Percentiles rank a stretch among this genome's conserved stretches.
phyloP scores from a whole-genome alignment of 2,888 invertebrate genomes.

The Tenthredo mesomela region DNA sequence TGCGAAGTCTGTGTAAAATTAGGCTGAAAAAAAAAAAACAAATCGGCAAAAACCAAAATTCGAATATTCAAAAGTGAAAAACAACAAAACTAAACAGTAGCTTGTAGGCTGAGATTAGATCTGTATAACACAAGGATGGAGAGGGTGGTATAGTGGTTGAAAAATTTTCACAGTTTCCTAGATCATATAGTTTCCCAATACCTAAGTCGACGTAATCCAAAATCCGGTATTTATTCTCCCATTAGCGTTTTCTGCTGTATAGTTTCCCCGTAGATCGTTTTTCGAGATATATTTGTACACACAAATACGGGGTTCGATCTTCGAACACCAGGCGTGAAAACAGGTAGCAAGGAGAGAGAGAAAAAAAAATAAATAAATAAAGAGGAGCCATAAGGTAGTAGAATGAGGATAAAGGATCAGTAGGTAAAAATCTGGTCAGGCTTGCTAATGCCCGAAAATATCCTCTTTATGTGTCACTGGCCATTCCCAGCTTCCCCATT shows the following conservation, averaged over 20 bases:
- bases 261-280: background rate
- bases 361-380: background rate
- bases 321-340: conserved; percentile 33
- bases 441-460: conserved; percentile 73
- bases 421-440: background rate
- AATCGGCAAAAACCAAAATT: background rate
- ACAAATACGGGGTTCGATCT: background rate
- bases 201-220: conserved; percentile 64
- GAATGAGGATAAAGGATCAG: conserved; percentile 24
- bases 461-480: conserved; percentile 77
- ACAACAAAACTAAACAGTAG: background rate
- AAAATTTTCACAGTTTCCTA: background rate
- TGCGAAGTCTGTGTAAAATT: too few relatives aligned
- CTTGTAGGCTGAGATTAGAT: background rate
- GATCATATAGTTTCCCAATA: background rate
- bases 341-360: background rate
- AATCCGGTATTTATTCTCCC: conserved; percentile 75
- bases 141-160: background rate
- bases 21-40: too few relatives aligned
- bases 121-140: background rate
- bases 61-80: background rate
- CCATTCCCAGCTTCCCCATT: conserved; percentile 68
- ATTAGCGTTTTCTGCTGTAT: conserved; percentile 65
- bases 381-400: background rate
- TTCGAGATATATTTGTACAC: background rate